Evolutionary conservation across 1,140 invertebrate genomes (phyloP), one percentile per base, ranked within the genome.

Genomic region (Patella vulgata): DNA sequence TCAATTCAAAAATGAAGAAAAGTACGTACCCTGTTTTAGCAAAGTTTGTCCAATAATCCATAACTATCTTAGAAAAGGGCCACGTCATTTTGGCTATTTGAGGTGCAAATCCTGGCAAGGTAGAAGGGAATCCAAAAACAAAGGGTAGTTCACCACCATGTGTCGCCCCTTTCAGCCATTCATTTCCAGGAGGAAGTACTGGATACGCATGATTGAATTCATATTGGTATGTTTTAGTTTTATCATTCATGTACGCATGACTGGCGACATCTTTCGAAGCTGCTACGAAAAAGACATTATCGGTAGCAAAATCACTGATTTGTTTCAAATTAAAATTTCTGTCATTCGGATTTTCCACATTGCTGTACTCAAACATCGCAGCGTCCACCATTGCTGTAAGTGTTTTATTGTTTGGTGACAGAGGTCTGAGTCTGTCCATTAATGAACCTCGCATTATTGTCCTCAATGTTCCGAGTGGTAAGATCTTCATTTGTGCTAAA

Each of bases 91-190:
- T 14, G 5, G 33, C 33, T 8, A 36, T 36, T 36, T 36, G 86
- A 30, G 39, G 40, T 11, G 59, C 53, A 36, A 56, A 51, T 4
- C n/a, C 46, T 12, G 43, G 55, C 17, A 46, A 23, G 4, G 17
- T 6, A n/a, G 19, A 11, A 11, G 53, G 50, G 21, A 59, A 46
- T 28, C 63, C 65, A 46, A 73, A 73, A 14, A 73, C 65, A 42
- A 63, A 71, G n/a, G 57, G 54, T 31, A 73, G 40, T 36, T 73
- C 71, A 0, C 58, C 68, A 53, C 56, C 65, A 44, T 73, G 71
- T 28, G 59, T 63, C 0, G 71, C 71, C 17, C 71, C 71, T 40
- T 42, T 21, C 11, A 73, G 58, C 71, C 71, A 73, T 27, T 51
- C 48, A 14, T 14, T 36, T 36, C 33, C 33, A 36, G 33, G 33